Evolutionary conservation across 1,140 invertebrate species (phyloP), one percentile per base, ranked within the genome.

Genomic region (Dinothrombium tinctorium): DNA sequence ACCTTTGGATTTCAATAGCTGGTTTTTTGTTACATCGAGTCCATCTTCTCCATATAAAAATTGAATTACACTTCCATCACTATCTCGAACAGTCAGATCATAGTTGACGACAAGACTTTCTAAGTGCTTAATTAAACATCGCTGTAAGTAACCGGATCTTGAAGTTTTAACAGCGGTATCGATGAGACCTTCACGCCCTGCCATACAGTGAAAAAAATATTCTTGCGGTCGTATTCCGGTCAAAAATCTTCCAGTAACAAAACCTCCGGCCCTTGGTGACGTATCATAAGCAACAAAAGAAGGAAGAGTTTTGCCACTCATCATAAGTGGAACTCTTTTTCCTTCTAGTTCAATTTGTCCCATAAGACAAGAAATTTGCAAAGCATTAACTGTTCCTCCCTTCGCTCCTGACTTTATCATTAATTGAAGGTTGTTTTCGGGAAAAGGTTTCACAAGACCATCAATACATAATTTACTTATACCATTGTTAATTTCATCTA

Each of bases 141-240:
- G 67, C 61, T 99, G 94, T 38, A 99, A 65, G 58, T 99, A 99
- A 49, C 94, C 94, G 53, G 83, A 90, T 47, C 89, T 69, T 63
- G 84, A 92, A 6, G 94, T 99, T 54, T 75, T 75, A 2, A 76
- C 73, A 47, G 72, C 72, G 24, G 72, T 74, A 56, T 76, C 73
- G 46, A 74, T 62, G 21, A 73, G 53, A 58, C 70, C 74, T 69
- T 98, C 94, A 60, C 94, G 69, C 45, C 94, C 94, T 38, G 94
- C 94, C 90, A 98, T 98, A 56, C 90, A 98, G 69, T 99, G 90
- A 59, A 94, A 96, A 61, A 95, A 99, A 54, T 92, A 95, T 56
- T 98, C 90, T 60, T 92, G 86, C 0, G 89, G 87, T 53, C 81
- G 71, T 46, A 98, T 86, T 40, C 92, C 92, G 1, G 89, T 96